These are phyloP conservation scores for Berghia stephanieae DNA, from an alignment of 1,140 invertebrate genomes.

Conservation along the genomic window DNA sequence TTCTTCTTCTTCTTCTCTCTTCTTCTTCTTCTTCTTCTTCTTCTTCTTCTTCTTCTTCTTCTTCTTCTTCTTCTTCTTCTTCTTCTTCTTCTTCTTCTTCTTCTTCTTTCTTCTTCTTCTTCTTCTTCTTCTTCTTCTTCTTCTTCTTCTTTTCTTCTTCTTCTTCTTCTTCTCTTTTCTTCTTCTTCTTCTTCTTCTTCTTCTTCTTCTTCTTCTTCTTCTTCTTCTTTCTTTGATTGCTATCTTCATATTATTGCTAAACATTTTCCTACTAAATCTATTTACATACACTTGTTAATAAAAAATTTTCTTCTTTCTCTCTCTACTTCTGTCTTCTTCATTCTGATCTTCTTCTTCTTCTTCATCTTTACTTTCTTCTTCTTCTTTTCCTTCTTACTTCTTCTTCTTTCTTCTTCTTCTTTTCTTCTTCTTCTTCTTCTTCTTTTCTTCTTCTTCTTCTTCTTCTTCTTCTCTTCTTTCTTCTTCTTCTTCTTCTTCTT, in stretches of 20 bases:
- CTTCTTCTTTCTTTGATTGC: neutral
- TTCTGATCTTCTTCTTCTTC: neutral
- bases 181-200: neutral
- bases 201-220: neutral
- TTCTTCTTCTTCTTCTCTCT: neutral
- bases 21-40: neutral
- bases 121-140: neutral
- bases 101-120: neutral
- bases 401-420: neutral
- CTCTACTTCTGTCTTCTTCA: neutral
- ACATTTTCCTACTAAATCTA: slow-evolving; percentile 15
- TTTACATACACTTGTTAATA: neutral
- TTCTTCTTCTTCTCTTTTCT: neutral
- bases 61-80: neutral
- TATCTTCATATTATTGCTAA: neutral
- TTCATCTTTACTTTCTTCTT: neutral
- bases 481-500: neutral
- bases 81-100: neutral
- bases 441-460: neutral
- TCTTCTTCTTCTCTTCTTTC: neutral
- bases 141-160: slow-evolving; percentile 11
- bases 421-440: neutral
- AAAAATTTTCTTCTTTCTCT: neutral
- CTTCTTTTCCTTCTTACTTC: neutral
- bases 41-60: neutral